Percentiles rank a stretch among this genome's conserved stretches.
These are phyloP conservation scores for Theocolax elegans DNA, from an alignment of 1,140 invertebrate species.

Conservation along the genomic window DNA sequence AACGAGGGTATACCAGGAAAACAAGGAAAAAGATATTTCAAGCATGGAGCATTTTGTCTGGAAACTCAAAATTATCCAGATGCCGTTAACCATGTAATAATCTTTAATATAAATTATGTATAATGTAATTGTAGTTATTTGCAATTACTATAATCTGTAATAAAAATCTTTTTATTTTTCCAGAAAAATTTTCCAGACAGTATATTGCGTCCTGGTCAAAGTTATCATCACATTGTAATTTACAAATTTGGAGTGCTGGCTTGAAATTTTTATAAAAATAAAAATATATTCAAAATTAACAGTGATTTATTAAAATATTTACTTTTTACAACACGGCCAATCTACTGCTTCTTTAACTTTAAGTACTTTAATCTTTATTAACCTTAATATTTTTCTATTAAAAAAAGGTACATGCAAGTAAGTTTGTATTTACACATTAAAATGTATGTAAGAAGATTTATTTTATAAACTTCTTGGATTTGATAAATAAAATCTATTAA, in stretches of 20 bases:
- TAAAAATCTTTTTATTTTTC: conserved; percentile 58
- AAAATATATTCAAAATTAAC: background rate
- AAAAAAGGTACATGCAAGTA: no score
- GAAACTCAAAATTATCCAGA: conserved; percentile 95
- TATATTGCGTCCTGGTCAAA: conserved; percentile 78
- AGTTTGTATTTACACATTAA: no score
- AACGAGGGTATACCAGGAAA: conserved; percentile 74
- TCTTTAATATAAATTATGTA: conserved; percentile 25
- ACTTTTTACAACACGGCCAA: background rate
- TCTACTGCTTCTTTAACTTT: no score
- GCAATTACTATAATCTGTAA: conserved; percentile 16
- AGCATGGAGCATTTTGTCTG: conserved; percentile 86
- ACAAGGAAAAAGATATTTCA: conserved; percentile 74
- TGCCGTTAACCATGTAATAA: conserved; percentile 82
- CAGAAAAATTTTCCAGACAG: conserved; percentile 79
- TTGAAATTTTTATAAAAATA: conserved; percentile 25
- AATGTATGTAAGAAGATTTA: no score
- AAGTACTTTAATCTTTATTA: no score
- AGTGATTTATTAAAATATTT: background rate
- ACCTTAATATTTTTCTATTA: no score
- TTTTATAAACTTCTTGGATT: no score
- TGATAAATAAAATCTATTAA: no score
- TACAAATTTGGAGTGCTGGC: conserved; percentile 71
- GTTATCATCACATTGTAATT: conserved; percentile 74
- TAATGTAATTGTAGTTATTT: background rate